Evolutionary conservation across 2,888 invertebrate genomes (phyloP).

Genomic region (Cheilosia pagana): DNA sequence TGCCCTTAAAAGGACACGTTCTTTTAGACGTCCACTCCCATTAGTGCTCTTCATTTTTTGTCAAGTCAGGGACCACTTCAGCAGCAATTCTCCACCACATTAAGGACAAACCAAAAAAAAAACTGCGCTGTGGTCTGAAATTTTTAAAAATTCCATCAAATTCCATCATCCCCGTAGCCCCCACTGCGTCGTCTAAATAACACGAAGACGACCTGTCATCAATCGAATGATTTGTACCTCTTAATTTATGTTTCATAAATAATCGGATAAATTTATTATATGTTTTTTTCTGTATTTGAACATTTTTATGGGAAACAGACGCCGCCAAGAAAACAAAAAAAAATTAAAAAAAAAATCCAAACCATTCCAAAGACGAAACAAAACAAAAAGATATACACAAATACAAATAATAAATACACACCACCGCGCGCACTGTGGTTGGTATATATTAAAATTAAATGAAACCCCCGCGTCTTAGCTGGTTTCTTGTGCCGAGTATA

Average conservation of each 20-base stretch:
- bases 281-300: slow-evolving; percentile 29
- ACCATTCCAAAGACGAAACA: slow-evolving; percentile 21
- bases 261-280: slow-evolving; percentile 79
- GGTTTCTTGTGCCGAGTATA: slow-evolving; percentile 11
- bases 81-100: too few relatives aligned
- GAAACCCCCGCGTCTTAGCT: slow-evolving; percentile 66
- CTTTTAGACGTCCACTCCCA: too few relatives aligned
- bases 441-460: slow-evolving; percentile 58
- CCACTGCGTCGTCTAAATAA: slow-evolving; percentile 36
- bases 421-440: slow-evolving; percentile 19
- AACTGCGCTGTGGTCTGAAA: too few relatives aligned
- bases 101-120: too few relatives aligned
- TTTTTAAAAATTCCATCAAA: too few relatives aligned
- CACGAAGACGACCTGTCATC: slow-evolving; percentile 79
- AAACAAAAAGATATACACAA: neutral
- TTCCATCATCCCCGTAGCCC: neutral
- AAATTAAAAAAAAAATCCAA: slow-evolving; percentile 16
- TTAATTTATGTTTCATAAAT: slow-evolving; percentile 83
- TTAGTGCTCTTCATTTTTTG: too few relatives aligned
- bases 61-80: too few relatives aligned
- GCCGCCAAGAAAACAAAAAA: slow-evolving; percentile 41
- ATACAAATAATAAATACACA: slow-evolving; percentile 14
- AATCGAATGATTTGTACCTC: slow-evolving; percentile 83
- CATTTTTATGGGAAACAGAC: slow-evolving; percentile 63
- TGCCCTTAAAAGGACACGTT: too few relatives aligned